Percentiles rank a stretch among this genome's conserved stretches.
Conservation (phyloP, 2,888 invertebrate species). For the Hirtodrosophila histrioides region DNA sequence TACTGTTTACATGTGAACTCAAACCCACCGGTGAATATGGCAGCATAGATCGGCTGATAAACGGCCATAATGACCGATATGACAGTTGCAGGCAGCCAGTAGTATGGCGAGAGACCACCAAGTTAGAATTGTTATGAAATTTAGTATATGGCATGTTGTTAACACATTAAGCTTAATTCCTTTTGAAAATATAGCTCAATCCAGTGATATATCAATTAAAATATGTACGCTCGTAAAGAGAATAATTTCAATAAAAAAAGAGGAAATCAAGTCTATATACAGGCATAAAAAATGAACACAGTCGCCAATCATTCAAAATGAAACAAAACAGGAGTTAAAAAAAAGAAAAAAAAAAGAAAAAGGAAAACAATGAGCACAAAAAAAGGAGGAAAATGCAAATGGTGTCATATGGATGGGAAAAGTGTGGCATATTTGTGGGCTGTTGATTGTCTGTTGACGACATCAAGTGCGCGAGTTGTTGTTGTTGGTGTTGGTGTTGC, state of each 20-base stretch:
- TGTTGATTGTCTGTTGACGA: slow-evolving; percentile 45
- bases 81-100: slow-evolving; percentile 88
- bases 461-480: slow-evolving; percentile 13
- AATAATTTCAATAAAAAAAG: too few relatives aligned
- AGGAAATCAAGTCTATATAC: too few relatives aligned
- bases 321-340: not conserved
- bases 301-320: too few relatives aligned
- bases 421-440: slow-evolving; percentile 29
- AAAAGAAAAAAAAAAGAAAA: slow-evolving; percentile 2
- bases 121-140: too few relatives aligned
- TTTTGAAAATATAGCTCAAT: too few relatives aligned
- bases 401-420: slow-evolving; percentile 19
- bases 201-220: too few relatives aligned
- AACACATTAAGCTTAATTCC: too few relatives aligned
- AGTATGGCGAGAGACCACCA: too few relatives aligned
- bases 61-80: slow-evolving; percentile 87
- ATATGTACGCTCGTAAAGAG: too few relatives aligned
- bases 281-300: too few relatives aligned
- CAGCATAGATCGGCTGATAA: slow-evolving; percentile 89
- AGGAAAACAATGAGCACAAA: too few relatives aligned
- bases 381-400: slow-evolving; percentile 7
- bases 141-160: too few relatives aligned
- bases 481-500: slow-evolving; percentile 12
- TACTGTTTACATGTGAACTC: slow-evolving; percentile 91
- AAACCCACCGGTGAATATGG: slow-evolving; percentile 89